Base-by-base conservation (phyloP, 37 sponge, comb jelly and placozoan genomes). In the Crambe crambe region DNA sequence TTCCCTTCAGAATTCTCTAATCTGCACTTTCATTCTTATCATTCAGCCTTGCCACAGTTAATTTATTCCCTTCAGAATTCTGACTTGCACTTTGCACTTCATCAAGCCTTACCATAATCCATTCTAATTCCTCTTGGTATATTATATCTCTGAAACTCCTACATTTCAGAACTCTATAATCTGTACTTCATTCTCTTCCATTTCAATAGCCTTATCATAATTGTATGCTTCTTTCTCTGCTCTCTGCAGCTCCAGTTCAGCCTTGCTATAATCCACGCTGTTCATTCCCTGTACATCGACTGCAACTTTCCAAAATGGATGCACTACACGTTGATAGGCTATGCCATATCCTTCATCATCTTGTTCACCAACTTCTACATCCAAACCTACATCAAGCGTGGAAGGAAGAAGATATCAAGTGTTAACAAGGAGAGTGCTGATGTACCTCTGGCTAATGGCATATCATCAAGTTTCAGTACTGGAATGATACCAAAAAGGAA, bases 351-450 rank as follows among this genome's bases (percentile, higher is more conserved):
- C 29, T 87, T 91, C 59, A 71, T 95, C 32, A 56, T 88, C 56
- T 89, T 95, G 72, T 95, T 95, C 84, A 85, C 84, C 54, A 95
- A 95, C 84, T 95, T 95, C 81, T 95, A 95, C 83, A 73, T 86
- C 62, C 84, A 91, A 6, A 74, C 95, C 23, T 95, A 95, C 77
- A 85, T 86, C 70, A 95, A 95, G 84, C 83, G 51, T 72, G 80
- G 76, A n/a, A 22, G 26, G 47, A 40, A 26, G n/a, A n/a, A 6
- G 31, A 39, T 68, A 65, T 21, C 42, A 12, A n/a, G n/a, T n/a
- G n/a, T n/a, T n/a, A n/a, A n/a, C n/a, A 35, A 73, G 56, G 41
- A 0, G 34, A 82, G 68, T 81, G 68, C 17, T 29, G 60, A 6
- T 34, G 68, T 2, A 15, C 4, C 58, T 44, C 2, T 34, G 10